A percentile compares a stretch with the other conserved stretches of the same genome.
These are phyloP conservation scores for Ceratosolen fusciceps DNA, from an alignment of 1,140 invertebrate genomes.

Conservation along the genomic window DNA sequence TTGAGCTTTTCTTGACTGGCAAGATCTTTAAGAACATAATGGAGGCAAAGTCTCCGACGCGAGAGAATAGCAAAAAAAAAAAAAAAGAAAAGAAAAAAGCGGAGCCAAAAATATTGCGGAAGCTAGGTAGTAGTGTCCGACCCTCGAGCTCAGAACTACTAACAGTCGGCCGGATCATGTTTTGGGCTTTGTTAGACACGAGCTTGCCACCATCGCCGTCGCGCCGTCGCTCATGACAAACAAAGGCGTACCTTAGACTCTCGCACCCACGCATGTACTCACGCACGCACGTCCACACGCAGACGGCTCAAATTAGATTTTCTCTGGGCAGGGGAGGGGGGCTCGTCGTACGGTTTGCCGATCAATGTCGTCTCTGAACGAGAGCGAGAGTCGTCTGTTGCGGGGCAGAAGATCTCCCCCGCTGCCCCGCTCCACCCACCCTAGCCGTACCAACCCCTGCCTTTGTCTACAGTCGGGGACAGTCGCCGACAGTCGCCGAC, in stretches of 20 bases:
- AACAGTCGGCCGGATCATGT: neutral
- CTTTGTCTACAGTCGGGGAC: too few species aligned
- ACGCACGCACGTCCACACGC: too few species aligned
- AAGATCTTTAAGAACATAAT: neutral
- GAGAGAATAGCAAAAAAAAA: neutral
- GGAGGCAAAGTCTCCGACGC: neutral
- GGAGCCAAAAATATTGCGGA: neutral
- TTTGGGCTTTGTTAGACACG: conserved; percentile 20
- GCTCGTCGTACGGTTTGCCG: neutral
- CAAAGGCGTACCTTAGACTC: too few species aligned
- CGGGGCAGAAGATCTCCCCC: neutral
- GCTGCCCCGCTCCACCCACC: neutral
- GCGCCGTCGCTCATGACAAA: neutral
- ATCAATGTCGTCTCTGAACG: neutral
- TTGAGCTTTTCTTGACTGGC: too few species aligned
- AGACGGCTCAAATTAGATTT: conserved; percentile 37
- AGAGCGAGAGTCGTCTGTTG: neutral
- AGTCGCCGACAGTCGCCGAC: too few species aligned
- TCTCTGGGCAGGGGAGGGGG: neutral
- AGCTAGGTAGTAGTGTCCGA: too few species aligned
- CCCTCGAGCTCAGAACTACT: too few species aligned
- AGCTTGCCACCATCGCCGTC: neutral
- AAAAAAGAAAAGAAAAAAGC: neutral
- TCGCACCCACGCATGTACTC: too few species aligned
- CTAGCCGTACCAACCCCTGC: too few species aligned